Evolutionary conservation across 1,140 invertebrate species (phyloP).

Genomic region (Ceratitis capitata): DNA sequence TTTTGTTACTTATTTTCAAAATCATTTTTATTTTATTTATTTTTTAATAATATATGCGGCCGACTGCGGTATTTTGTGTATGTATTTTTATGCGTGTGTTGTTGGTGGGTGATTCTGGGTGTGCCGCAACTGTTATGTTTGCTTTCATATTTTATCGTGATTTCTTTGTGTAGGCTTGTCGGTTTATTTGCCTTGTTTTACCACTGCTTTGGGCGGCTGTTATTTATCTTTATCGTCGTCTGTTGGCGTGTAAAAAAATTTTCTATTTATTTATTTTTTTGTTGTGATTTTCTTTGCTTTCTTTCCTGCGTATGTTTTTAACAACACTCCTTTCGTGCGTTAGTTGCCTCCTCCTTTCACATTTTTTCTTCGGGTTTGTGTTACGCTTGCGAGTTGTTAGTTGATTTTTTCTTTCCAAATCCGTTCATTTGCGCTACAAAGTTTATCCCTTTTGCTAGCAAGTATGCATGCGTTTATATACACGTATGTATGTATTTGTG

Average conservation of each 20-base stretch:
- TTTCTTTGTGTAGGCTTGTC: not conserved
- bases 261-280: not conserved
- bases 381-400: not conserved
- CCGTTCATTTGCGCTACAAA: not conserved
- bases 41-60: not conserved
- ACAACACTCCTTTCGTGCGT: not conserved
- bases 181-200: not conserved
- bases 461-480: no score
- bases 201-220: not conserved
- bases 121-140: not conserved
- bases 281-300: not conserved
- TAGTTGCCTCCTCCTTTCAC: not conserved
- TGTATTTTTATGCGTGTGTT: not conserved
- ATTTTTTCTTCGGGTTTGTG: not conserved
- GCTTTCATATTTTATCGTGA: not conserved
- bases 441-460: no score
- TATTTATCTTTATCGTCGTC: constrained; percentile 21
- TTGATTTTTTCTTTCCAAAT: not conserved
- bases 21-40: not conserved
- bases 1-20: not conserved
- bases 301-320: no score
- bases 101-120: not conserved
- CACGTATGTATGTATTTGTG: not conserved
- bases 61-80: not conserved
- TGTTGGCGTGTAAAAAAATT: not conserved